These are phyloP conservation scores for Climacteris rufus DNA, from an alignment of 2,113 vertebrate species.

Conservation along the genomic window DNA sequence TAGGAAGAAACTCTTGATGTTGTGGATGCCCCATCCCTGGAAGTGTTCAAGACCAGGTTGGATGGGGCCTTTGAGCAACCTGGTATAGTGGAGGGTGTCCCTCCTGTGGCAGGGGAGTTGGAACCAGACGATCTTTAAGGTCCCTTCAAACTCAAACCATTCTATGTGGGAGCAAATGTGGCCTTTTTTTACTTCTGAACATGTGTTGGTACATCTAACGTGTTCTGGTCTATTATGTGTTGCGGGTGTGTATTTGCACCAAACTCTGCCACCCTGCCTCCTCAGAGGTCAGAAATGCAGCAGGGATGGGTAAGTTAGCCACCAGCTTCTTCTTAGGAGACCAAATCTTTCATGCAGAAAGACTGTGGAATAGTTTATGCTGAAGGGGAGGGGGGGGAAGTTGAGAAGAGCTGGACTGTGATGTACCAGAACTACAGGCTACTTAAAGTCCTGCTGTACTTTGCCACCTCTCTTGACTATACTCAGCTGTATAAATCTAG, in stretches of 20 bases:
- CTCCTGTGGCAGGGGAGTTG: background rate
- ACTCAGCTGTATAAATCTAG: background rate
- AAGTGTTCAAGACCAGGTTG: background rate
- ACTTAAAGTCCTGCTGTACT: background rate
- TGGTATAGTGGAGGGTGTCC: background rate
- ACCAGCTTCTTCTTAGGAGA: background rate
- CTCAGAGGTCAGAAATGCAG: background rate
- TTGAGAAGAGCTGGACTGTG: background rate
- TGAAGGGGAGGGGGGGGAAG: too few relatives aligned
- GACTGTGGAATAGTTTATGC: background rate
- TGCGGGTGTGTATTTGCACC: background rate
- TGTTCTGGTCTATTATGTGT: background rate
- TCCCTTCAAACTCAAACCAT: background rate
- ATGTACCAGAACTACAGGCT: background rate
- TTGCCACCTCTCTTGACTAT: background rate
- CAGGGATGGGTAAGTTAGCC: background rate
- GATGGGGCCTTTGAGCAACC: background rate
- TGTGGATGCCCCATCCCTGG: background rate
- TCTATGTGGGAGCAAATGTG: background rate
- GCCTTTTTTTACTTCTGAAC: background rate
- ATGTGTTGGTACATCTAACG: background rate
- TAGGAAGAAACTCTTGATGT: background rate
- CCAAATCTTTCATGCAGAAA: background rate
- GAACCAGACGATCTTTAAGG: background rate
- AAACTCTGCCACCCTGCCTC: background rate